These are phyloP conservation scores for Chascanopsetta lugubris DNA, from an alignment of 2,113 vertebrate genomes.

Conservation along the genomic window DNA sequence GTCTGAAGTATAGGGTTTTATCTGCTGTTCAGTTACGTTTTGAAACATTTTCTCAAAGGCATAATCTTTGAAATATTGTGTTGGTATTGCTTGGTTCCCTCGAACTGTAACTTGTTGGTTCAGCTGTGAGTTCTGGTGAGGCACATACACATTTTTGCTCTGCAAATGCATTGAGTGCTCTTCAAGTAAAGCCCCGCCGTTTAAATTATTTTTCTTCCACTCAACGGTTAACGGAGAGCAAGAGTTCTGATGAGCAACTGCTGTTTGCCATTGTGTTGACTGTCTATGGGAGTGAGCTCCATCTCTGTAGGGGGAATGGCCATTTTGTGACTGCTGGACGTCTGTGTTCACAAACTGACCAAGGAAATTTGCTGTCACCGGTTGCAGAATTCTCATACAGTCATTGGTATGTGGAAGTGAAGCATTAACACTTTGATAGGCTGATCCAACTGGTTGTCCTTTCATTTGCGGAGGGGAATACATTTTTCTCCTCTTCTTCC, in stretches of 20 bases:
- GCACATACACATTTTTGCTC: not conserved
- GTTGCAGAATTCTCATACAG: not conserved
- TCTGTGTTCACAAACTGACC: not conserved
- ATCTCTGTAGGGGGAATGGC: not conserved
- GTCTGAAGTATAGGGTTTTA: not conserved
- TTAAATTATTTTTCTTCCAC: accelerated
- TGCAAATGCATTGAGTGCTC: not conserved
- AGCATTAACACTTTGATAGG: slow-evolving; percentile 7
- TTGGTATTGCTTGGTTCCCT: not conserved
- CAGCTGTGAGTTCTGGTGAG: not conserved
- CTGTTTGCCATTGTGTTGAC: slow-evolving; percentile 11
- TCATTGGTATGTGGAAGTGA: not conserved
- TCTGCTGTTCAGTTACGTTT: not conserved
- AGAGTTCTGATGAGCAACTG: not conserved
- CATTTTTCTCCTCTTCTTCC: slow-evolving; percentile 44
- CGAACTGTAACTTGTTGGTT: not conserved
- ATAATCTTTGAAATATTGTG: not conserved
- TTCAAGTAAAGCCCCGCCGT: not conserved
- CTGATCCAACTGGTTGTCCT: slow-evolving; percentile 4
- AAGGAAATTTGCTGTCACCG: slow-evolving; percentile 5
- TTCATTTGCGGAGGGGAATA: slow-evolving; percentile 5
- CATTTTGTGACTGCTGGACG: not conserved
- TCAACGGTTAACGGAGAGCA: not conserved
- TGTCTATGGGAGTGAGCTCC: not conserved
- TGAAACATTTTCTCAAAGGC: accelerated